Base-by-base conservation (phyloP, 2,113 vertebrate genomes). In the Tautogolabrus adspersus region DNA sequence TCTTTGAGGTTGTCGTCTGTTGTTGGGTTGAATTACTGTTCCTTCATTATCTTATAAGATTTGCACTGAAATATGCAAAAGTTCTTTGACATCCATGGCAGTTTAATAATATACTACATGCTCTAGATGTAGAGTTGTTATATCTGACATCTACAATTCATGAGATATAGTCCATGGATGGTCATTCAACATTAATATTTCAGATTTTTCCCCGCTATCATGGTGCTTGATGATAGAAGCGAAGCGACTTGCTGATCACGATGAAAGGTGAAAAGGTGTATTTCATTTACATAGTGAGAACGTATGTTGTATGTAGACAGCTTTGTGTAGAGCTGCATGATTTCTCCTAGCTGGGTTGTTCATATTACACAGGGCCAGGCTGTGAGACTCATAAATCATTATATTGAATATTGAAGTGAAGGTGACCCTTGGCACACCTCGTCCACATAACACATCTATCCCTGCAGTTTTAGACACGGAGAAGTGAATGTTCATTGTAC, bases 391-490 rank as follows among this genome's bases (percentile, higher is more conserved):
- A 76, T 34, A 34, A 34, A 34, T 34, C 30, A 34, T 6, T 34
- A 34, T 80, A 82, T 42, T 42, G 40, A 87, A 85, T 81, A 67
- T 46, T 65, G 26, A 80, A 66, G 26, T 38, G 66, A 89, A 88
- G 77, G 77, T 83, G 81, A 88, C 66, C 69, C 34, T 16, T 66
- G 42, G 26, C 59, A 42, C n/a, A 52, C 61, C 30, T 34, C 30
- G 4, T 34, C 30, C 30, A 72, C 38, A 56, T 52, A 70, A 75
- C 16, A 21, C 9, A 65, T 12, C 7, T 15, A 69, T 18, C 40
- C 11, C 26, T 51, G 8, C 5, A 34, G 64, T 63, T 26, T 34
- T 52, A 60, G 34, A 70, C n/a, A 19, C 19, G 79, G 58, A 70
- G 49, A 38, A 56, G 16, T 59, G n/a, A 72, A 38, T 30, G 47